Percentiles rank a stretch among this genome's conserved stretches.
Evolutionary conservation across 2,113 vertebrate species (phyloP).

Genomic region (Mesembrinibis cayennensis): DNA sequence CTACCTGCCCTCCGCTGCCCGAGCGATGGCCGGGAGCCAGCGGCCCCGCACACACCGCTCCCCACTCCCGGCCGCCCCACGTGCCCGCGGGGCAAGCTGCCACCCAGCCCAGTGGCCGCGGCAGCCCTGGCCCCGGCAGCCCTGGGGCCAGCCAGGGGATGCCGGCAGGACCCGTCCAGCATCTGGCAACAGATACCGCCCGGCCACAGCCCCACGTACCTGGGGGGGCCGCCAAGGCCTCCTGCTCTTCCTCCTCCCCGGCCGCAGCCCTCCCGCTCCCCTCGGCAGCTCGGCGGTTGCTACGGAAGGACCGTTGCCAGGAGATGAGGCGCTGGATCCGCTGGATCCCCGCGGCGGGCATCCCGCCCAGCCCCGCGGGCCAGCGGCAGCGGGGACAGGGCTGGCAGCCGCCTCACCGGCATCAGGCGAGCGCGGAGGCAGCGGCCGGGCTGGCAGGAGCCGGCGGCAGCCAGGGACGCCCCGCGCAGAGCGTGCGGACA

Average conservation of each 20-base stretch:
- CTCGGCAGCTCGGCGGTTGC: not conserved
- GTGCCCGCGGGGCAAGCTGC: rapidly evolving
- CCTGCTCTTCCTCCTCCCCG: not conserved
- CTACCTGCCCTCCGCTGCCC: not conserved
- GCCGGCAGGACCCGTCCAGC: not conserved
- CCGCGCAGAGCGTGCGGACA: not conserved
- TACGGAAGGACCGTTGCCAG: slow-evolving; percentile 43
- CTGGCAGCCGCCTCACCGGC: not conserved
- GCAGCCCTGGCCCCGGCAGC: rapidly evolving
- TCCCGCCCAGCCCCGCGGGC: not conserved
- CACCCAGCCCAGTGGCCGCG: not conserved
- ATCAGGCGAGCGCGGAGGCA: not conserved
- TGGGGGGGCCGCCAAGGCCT: not conserved
- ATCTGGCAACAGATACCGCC: not conserved
- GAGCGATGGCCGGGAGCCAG: rapidly evolving
- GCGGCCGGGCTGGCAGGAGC: not conserved
- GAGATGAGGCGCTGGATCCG: slow-evolving; percentile 21
- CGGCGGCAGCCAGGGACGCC: not conserved
- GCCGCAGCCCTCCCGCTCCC: not conserved
- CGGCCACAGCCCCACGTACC: not conserved
- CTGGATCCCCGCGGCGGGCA: not conserved
- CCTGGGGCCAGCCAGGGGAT: not conserved
- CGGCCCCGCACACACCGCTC: not conserved
- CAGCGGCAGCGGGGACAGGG: not conserved
- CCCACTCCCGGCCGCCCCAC: rapidly evolving